These are phyloP conservation scores for Dioctria linearis DNA, from an alignment of 2,888 invertebrate genomes.

Conservation along the genomic window DNA sequence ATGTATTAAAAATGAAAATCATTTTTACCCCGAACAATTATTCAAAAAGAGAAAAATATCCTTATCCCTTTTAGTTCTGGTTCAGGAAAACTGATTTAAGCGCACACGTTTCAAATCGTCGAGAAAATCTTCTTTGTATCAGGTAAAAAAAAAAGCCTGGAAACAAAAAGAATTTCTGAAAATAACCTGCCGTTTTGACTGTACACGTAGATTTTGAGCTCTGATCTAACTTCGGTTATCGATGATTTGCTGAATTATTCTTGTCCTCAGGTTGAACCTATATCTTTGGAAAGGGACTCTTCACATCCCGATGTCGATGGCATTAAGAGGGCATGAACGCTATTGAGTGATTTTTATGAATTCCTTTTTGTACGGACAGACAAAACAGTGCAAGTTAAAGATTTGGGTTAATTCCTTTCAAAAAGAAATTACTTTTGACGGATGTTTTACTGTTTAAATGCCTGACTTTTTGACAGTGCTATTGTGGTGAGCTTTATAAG, in stretches of 20 bases:
- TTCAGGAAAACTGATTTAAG: constrained; percentile 30
- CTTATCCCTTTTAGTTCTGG: constrained; percentile 42
- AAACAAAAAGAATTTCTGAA: constrained; percentile 14
- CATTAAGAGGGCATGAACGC: not conserved
- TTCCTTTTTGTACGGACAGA: not conserved
- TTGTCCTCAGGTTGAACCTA: not conserved
- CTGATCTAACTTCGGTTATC: constrained; percentile 5
- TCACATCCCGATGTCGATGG: not conserved
- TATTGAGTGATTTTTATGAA: constrained; percentile 13
- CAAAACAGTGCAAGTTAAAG: not conserved
- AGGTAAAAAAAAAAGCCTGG: constrained; percentile 11
- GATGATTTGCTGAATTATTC: constrained; percentile 34
- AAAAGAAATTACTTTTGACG: not conserved
- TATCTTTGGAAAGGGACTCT: not conserved
- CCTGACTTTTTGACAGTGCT: too few species aligned
- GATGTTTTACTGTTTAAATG: too few species aligned
- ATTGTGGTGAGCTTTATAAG: too few species aligned
- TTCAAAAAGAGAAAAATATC: not conserved
- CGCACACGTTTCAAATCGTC: constrained; percentile 22
- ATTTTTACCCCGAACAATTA: constrained; percentile 40
- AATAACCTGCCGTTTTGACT: constrained; percentile 35
- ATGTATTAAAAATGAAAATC: constrained; percentile 38
- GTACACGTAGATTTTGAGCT: not conserved
- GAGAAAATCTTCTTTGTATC: constrained; percentile 24
- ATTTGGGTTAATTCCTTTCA: not conserved